phyloP scores from a whole-genome alignment of 2,797 vertebrate genomes.

The Falco cherrug region DNA sequence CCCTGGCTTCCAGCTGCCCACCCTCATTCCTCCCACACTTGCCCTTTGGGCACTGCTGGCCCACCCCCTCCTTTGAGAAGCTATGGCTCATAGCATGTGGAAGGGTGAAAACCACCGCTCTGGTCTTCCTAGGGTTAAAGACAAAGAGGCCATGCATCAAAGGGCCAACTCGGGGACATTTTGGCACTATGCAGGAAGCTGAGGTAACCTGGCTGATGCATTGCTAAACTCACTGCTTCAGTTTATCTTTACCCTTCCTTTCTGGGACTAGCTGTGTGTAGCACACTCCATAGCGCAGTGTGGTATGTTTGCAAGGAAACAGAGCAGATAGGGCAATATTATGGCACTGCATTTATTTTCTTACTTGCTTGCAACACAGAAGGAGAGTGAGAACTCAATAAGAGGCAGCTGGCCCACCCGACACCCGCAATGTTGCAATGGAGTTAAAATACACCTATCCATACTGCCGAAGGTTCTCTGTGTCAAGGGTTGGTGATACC shows the following conservation, averaged over 20 bases:
- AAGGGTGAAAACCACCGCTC: not conserved
- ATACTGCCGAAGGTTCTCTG: not conserved
- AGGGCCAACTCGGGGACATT: not conserved
- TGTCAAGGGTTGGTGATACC: not conserved
- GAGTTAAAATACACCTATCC: not conserved
- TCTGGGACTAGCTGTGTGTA: not conserved
- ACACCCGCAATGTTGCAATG: not conserved
- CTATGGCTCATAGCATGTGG: not conserved
- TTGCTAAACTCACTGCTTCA: constrained; percentile 5
- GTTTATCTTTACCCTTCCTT: constrained; percentile 15
- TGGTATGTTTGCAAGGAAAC: not conserved
- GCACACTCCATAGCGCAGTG: not conserved
- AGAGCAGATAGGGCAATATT: not conserved
- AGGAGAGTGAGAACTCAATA: not conserved
- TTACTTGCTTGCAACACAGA: not conserved
- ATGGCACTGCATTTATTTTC: not conserved
- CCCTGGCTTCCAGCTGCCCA: constrained; percentile 5
- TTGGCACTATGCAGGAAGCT: constrained; percentile 6
- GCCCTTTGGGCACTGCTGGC: not conserved
- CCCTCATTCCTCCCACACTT: constrained; percentile 4
- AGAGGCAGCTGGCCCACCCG: not conserved
- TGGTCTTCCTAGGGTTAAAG: constrained; percentile 23
- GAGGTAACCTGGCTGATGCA: constrained; percentile 3
- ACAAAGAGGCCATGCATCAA: not conserved
- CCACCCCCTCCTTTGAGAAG: not conserved